Base-by-base conservation (phyloP, 1,140 invertebrate genomes). In the Scylla paramamosain region DNA sequence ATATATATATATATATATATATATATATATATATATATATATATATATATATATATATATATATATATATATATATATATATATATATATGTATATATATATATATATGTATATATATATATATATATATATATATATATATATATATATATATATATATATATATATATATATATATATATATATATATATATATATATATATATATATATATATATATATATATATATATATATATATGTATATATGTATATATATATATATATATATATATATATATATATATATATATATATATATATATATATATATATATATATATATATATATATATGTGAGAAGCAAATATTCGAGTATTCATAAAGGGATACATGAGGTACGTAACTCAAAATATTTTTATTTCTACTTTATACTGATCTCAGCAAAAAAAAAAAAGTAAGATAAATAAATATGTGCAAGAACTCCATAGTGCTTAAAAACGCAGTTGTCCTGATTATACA, bases 151-250 rank as follows among this genome's bases (percentile, higher is more conserved):
- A 77, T 14, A n/a, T 12, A 77, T 77, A n/a, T 77, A 77, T 77
- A n/a, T 77, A 77, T 77, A n/a, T 77, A 77, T 77, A n/a, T n/a
- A 77, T 77, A n/a, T 77, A 77, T 77, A n/a, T 77, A 77, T 77
- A n/a, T 77, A 77, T 77, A n/a, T 77, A 77, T 77, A n/a, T 77
- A 77, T 77, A n/a, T 77, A 77, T 77, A n/a, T 77, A 77, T 77
- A n/a, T 77, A 77, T 77, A n/a, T 77, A 77, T 77, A n/a, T 77
- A 77, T 77, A n/a, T 77, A 77, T 77, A n/a, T 77, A 77, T 77
- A n/a, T 77, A 77, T 77, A n/a, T 77, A 77, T 77, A n/a, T 77
- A 77, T 77, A n/a, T 77, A 77, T 77, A n/a, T 77, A 77, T 77
- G 67, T 77, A 77, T 77, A n/a, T 77, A 77, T 77, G 67, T 77